Conservation (phyloP, 35 echinoderm and acorn worm genomes). For the Diadema setosum region DNA sequence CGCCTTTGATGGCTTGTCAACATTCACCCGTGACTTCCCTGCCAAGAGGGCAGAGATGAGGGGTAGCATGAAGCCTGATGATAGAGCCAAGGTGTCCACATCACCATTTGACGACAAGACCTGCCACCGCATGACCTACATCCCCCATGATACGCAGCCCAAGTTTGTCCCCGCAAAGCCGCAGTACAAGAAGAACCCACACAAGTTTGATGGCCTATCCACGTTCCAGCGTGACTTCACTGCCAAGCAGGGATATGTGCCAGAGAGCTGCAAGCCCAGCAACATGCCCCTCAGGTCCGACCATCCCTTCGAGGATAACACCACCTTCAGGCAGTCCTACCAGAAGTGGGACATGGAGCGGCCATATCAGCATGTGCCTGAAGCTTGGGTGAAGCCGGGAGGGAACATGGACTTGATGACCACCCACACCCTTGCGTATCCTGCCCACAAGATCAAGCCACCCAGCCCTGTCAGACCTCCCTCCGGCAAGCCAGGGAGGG, state of each 20-base stretch:
- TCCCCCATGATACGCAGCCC: slow-evolving; percentile 72
- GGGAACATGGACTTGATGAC: slow-evolving; percentile 87
- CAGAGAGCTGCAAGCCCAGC: slow-evolving; percentile 76
- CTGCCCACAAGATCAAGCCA: slow-evolving; percentile 71
- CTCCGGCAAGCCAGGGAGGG: neutral
- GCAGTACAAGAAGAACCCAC: slow-evolving; percentile 65
- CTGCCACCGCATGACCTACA: slow-evolving; percentile 71
- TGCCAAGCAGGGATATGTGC: slow-evolving; percentile 22
- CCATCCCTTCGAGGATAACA: slow-evolving; percentile 92
- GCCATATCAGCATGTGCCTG: slow-evolving; percentile 47
- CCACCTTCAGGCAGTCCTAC: slow-evolving; percentile 76
- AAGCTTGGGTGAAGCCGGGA: slow-evolving; percentile 62
- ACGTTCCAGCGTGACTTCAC: slow-evolving; percentile 84
- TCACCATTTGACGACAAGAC: slow-evolving; percentile 90
- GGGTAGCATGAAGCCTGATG: slow-evolving; percentile 68
- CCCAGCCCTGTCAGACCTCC: slow-evolving; percentile 51
- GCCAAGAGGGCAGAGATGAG: slow-evolving; percentile 59
- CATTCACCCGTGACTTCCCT: slow-evolving; percentile 85
- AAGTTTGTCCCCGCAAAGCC: slow-evolving; percentile 51
- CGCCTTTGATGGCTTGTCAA: slow-evolving; percentile 88
- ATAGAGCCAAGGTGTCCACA: slow-evolving; percentile 55
- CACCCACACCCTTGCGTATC: slow-evolving; percentile 68
- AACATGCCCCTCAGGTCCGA: slow-evolving; percentile 63
- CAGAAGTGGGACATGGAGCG: slow-evolving; percentile 63
- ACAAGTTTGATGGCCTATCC: slow-evolving; percentile 78